Evolutionary conservation across 1,140 invertebrate species (phyloP).

Genomic region (Proales similis): DNA sequence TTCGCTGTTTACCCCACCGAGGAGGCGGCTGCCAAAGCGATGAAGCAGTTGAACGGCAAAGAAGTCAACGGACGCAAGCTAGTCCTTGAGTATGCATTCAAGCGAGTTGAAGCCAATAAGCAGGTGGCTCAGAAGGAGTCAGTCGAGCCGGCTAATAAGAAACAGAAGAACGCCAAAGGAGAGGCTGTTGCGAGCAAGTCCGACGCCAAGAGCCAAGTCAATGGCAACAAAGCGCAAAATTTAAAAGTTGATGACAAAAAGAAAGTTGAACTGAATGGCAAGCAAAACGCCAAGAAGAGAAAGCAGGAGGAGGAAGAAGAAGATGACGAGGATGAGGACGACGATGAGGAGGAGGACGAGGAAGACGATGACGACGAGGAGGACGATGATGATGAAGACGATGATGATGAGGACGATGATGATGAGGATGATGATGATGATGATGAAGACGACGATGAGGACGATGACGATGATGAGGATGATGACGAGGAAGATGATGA

Average conservation of each 20-base stretch:
- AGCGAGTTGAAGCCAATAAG: conserved; percentile 1
- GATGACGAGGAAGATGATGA: conserved; percentile 9
- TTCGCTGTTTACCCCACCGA: conserved; percentile 15
- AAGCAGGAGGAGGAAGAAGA: conserved; percentile 34
- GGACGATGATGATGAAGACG: conserved; percentile 9
- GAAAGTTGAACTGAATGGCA: background rate
- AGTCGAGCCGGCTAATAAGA: conserved; percentile 28
- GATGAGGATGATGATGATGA: conserved; percentile 11
- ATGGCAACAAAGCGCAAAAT: background rate
- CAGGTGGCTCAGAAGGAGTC: background rate
- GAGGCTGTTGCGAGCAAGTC: conserved; percentile 9
- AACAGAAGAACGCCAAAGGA: conserved; percentile 14
- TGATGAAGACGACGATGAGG: conserved; percentile 12
- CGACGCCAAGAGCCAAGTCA: conserved; percentile 27
- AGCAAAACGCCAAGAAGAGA: conserved; percentile 26
- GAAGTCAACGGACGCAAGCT: conserved; percentile 8
- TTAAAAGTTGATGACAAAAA: conserved; percentile 14
- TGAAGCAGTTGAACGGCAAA: conserved; percentile 12
- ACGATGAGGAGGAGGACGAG: conserved; percentile 7
- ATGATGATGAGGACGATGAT: conserved; percentile 12
- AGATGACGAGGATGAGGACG: conserved; percentile 20
- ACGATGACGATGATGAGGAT: conserved; percentile 16
- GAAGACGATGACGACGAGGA: conserved; percentile 16
- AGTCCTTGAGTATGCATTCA: conserved; percentile 8
- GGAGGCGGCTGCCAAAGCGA: conserved; percentile 19